Evolutionary conservation across 2,113 vertebrate species (phyloP).

Genomic region (Merops nubicus): DNA sequence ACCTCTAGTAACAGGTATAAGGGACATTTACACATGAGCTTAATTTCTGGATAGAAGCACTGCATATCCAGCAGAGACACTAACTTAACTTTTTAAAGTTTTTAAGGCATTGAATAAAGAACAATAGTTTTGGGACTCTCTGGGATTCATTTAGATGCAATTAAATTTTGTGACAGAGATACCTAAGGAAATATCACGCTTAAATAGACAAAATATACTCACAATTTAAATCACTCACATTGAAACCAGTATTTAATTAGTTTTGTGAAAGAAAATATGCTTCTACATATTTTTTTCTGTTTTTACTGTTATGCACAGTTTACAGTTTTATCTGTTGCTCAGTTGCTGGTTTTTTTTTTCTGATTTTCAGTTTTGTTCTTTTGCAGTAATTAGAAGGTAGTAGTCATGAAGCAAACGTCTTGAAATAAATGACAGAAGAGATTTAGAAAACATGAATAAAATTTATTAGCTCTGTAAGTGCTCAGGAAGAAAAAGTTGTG

Average conservation of each 20-base stretch:
- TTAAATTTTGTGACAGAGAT: background rate
- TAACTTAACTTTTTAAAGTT: background rate
- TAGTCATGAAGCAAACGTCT: background rate
- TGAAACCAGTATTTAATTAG: background rate
- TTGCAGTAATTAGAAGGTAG: background rate
- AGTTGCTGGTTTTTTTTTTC: background rate
- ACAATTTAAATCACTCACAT: background rate
- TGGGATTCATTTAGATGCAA: background rate
- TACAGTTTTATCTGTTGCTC: background rate
- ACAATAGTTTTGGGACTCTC: fast-evolving
- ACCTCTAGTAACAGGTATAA: fast-evolving
- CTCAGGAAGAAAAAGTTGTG: background rate
- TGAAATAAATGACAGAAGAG: background rate
- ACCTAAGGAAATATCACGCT: background rate
- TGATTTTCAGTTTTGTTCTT: background rate
- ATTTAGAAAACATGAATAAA: background rate
- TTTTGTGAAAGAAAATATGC: background rate
- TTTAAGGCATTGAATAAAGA: background rate
- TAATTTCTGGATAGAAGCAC: background rate
- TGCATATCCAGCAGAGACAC: background rate
- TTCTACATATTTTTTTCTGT: background rate
- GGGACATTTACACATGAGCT: background rate
- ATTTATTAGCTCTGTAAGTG: background rate
- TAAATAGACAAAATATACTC: background rate
- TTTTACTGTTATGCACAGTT: background rate